Conservation (phyloP, 2,888 invertebrate genomes). For the Acanthopleura granulata region DNA sequence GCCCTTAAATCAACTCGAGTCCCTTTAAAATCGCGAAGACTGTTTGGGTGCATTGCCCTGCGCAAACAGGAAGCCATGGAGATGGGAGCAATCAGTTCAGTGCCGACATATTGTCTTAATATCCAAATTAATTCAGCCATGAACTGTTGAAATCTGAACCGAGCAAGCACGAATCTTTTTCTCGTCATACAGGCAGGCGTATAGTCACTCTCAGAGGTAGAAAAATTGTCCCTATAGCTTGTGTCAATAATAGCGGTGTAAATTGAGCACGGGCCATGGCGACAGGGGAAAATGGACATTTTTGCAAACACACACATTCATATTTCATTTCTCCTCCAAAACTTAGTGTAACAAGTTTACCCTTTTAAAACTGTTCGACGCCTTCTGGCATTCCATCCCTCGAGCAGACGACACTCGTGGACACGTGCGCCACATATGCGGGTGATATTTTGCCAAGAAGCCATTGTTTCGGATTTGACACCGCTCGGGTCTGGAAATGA, state of each 20-base stretch:
- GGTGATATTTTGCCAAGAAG: not conserved
- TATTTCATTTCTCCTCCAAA: conserved; percentile 9
- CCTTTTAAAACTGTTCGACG: not conserved
- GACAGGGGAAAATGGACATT: not conserved
- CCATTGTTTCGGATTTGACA: conserved; percentile 6
- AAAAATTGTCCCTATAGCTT: no score
- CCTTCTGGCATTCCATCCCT: not conserved
- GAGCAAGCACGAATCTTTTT: not conserved
- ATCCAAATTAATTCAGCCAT: conserved; percentile 1
- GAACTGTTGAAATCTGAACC: not conserved
- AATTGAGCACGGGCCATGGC: not conserved
- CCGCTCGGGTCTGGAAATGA: not conserved
- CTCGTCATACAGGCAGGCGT: no score
- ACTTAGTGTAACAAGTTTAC: conserved; percentile 9
- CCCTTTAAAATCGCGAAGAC: no score
- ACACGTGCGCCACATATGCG: conserved; percentile 7
- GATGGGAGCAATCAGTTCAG: not conserved
- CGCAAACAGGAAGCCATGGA: not conserved
- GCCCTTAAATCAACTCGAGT: no score
- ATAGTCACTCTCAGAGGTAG: no score
- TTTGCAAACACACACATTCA: conserved; percentile 10
- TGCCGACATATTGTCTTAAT: conserved; percentile 14
- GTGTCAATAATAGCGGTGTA: no score
- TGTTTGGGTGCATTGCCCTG: not conserved
- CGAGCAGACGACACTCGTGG: conserved; percentile 9